Evolutionary conservation across 2,888 invertebrate genomes (phyloP), one percentile per base, ranked within the genome.

Genomic region (Chymomyza procnemis): DNA sequence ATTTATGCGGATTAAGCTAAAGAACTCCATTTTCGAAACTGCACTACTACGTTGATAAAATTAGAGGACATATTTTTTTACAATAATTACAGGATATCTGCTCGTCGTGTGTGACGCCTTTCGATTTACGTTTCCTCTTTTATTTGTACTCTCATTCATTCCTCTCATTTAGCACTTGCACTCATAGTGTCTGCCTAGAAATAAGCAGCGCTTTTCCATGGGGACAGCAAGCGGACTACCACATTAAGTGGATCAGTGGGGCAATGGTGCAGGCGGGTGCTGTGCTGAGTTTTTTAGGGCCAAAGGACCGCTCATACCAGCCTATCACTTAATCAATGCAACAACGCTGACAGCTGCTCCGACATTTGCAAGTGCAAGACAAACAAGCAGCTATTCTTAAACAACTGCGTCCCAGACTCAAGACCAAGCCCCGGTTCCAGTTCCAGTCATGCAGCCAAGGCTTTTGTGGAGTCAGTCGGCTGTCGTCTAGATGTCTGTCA

Each of bases 331-430:
- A 65, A 76, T 78, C 76, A 78, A 74, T 78, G 70, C 68, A 67
- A 71, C 65, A 71, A 68, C 63, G 67, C 57, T 62, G 79, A 73
- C 78, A 76, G 71, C 57, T 65, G 67, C 63, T 48, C 22, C 64
- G 73, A 64, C 76, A 71, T 71, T 68, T 63, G 78, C 67, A 72
- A 80, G 74, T 74, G 68, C 65, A 67, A 70, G 68, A 66, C 75
- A 78, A 80, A 75, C 78, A 71, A 61, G 61, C 70, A 71, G 68
- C 75, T 67, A 67, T 71, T 71, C 50, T 62, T 62, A 64, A 66
- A 18, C 69, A 58, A 46, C 57, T 72, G 76, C 65, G 18, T 41
- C 34, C 34, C 34, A 41, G 34, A 41, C 34, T 41, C 34, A 41
- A 41, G 34, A 9, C 34, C 34, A 41, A 12, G 50, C 47, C 47